Evolutionary conservation across 1,140 invertebrate species (phyloP), one percentile per base, ranked within the genome.

Genomic region (Leptinotarsa texana): DNA sequence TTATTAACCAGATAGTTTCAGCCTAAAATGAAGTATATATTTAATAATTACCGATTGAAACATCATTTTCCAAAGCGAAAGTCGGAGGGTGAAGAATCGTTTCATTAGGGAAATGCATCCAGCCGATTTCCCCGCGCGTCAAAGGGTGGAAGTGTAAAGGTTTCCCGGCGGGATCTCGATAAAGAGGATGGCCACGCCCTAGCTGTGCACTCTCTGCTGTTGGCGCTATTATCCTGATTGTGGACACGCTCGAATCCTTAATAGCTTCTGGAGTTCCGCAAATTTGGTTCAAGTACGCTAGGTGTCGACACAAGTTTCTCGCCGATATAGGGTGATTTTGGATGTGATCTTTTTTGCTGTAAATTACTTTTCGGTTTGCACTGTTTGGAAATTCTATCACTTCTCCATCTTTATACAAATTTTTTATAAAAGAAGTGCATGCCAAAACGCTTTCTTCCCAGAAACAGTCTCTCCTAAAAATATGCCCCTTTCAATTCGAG

Each of bases 201-300:
- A 24, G 69, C 17, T 70, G 18, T 69, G 33, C 68, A 42, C 69
- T n/a, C 47, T 17, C 47, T 24, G 24, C 27, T 70, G 65, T 67
- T 67, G 24, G 42, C 24, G 65, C 65, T 27, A 67, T 67, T 67
- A 67, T 27, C 65, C 65, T 33, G 65, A 67, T 67, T 67, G 65
- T 67, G 65, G 24, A 42, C 24, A 67, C 65, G 42, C 65, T 33
- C 65, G 24, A 67, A 33, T 67, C 17, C 65, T 42, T 42, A n/a
- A 17, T 67, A 24, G 65, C 65, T 42, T 67, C 51, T n/a, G 51
- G 13, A 57, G 51, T 57, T 57, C n/a, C 51, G 6, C 51, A 17
- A 57, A 57, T 57, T 57, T 18, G 51, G 3, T 18, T 18, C 51
- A 18, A 57, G 51, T 57, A 18, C 51, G n/a, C 51, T 57, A 57